A percentile compares a stretch with the other conserved stretches of the same genome.
Evolutionary conservation across 2,113 vertebrate species (phyloP).

Genomic region (Dasyprocta punctata): DNA sequence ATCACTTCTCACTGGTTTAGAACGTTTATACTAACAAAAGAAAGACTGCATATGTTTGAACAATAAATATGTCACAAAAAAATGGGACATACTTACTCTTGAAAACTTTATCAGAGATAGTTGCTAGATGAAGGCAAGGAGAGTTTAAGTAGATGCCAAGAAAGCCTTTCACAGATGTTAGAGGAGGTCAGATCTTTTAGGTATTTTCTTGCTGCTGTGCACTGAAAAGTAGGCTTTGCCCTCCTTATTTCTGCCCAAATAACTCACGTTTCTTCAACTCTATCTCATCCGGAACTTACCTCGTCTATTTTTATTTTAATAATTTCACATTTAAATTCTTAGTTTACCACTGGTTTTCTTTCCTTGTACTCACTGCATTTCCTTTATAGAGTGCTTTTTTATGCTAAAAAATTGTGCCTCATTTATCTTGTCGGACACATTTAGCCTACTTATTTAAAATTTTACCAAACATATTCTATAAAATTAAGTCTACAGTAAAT

Average conservation of each 20-base stretch:
- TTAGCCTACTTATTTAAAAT: background rate
- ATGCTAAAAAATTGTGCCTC: background rate
- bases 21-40: background rate
- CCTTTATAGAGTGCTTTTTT: background rate
- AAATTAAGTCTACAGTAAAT: background rate
- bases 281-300: background rate
- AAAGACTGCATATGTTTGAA: no score
- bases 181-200: background rate
- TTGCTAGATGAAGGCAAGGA: background rate
- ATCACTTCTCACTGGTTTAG: background rate
- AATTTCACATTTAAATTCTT: background rate
- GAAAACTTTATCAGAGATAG: background rate
- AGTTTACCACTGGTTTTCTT: background rate
- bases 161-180: background rate
- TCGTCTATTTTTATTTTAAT: background rate
- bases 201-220: background rate
- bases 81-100: background rate
- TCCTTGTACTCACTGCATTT: background rate
- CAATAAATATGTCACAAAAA: background rate
- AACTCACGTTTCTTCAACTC: background rate
- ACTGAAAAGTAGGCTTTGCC: background rate
- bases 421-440: conserved; percentile 31
- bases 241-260: background rate
- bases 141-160: background rate
- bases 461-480: background rate